Base-by-base conservation (phyloP, 2,888 invertebrate genomes). In the Drosophila greeni region DNA sequence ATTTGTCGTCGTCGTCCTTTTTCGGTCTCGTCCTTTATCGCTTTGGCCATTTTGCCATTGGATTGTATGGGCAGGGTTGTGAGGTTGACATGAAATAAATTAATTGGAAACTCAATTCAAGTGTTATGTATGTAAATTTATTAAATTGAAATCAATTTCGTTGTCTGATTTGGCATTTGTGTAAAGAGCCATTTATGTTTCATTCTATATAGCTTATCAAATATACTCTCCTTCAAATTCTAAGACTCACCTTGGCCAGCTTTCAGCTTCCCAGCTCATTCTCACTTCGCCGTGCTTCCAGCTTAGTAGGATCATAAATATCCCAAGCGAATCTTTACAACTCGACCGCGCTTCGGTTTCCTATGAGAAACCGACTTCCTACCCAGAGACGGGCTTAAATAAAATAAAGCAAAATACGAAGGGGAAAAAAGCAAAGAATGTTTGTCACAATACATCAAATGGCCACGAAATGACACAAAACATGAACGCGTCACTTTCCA, bases 401-500 rank as follows among this genome's bases (percentile, higher is more conserved):
- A 29, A 47, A 45, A 45, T 29, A 29, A 20, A 29, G 18, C 18
- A 18, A 18, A 45, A 18, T 29, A 45, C n/a, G 9, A 3, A 24
- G 33, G 34, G 34, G 14, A 34, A 33, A 48, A 16, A 73, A 56
- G 52, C 52, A 66, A 80, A 74, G 80, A 81, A 77, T 85, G 86
- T 86, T 86, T 86, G 86, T 86, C 86, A 87, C 86, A 86, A 86
- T 87, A 87, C 81, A 84, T 87, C 86, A 86, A 84, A 79, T 66
- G 71, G 79, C 78, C 68, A 78, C 72, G 77, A 84, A 86, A 85
- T 86, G 86, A 86, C 86, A 86, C 86, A 86, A 86, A 86, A 86
- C 87, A 86, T 86, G 86, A 84, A 85, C 86, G 86, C 84, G 86
- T 86, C 86, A 87, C 85, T 86, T 86, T 86, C 85, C 86, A 86